Base-by-base conservation (phyloP, 2,888 invertebrate genomes). In the Agriopis marginaria region DNA sequence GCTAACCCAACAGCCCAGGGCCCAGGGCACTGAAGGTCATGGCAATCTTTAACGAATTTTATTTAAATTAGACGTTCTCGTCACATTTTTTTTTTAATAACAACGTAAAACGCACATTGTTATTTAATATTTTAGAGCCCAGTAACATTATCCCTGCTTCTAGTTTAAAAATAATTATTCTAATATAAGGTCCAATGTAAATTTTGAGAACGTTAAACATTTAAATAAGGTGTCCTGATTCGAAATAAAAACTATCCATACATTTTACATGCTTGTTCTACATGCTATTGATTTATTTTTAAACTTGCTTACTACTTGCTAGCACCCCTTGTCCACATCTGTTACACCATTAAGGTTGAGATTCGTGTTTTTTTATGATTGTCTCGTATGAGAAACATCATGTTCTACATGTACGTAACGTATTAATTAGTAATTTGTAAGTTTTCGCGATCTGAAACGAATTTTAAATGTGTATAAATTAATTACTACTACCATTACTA, bases 1-100 rank as follows among this genome's bases (percentile, higher is more conserved):
- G 74, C 70, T 77, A 68, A 74, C 66, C 76, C 75, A n/a, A n/a
- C n/a, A n/a, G n/a, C n/a, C n/a, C n/a, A n/a, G n/a, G n/a, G 65
- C 68, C 71, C 61, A 58, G 60, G 56, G 60, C 65, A 45, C 56
- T 72, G 72, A 75, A 73, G 68, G 69, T 74, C 58, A 74, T 32
- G 44, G 40, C 39, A 62, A 65, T 62, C 55, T 70, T 66, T 62
- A 71, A 70, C 67, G 54, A 69, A 59, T 69, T 62, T 65, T 55
- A 72, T 75, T 74, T 45, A 58, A 65, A 61, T 55, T 60, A 32
- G 40, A 11, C 23, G 58, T 5, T 47, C 42, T 59, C 45, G 11
- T 47, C 8, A 14, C 42, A 17, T 51, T 55, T 12, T 54, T 54
- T 17, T 1, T 23, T 23, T 23, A 23, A 23, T 59, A 17, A 4